phyloP scores from a whole-genome alignment of 2,113 vertebrate species.

The Actinemys pallida region DNA sequence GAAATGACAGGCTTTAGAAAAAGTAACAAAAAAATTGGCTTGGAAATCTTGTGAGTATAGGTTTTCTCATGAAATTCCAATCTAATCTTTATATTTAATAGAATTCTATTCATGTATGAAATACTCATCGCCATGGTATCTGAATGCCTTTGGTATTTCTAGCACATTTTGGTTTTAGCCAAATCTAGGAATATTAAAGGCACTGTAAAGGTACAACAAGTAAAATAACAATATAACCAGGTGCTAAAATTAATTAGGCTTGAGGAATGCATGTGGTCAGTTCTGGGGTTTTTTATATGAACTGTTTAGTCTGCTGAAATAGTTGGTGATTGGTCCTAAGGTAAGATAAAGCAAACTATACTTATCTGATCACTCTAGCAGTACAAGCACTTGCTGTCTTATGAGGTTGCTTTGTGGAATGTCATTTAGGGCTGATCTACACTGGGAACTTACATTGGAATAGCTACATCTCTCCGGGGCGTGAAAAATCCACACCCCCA shows the following conservation, averaged over 20 bases:
- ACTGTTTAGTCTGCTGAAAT: neutral
- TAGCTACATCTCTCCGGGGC: neutral
- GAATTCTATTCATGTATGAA: neutral
- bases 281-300: neutral
- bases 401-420: neutral
- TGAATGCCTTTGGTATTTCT: neutral
- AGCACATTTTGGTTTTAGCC: neutral
- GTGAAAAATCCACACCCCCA: neutral
- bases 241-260: neutral
- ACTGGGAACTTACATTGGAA: neutral
- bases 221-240: neutral
- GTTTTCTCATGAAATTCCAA: neutral
- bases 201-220: neutral
- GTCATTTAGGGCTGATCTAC: neutral
- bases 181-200: neutral
- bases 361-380: neutral
- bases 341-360: neutral
- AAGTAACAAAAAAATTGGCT: neutral
- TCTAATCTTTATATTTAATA: neutral
- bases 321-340: neutral
- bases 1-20: neutral
- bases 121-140: fast-evolving
- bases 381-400: neutral
- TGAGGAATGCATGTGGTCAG: neutral
- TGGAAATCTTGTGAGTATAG: neutral